Percentiles rank a stretch among this genome's conserved stretches.
phyloP scores from a whole-genome alignment of 2,113 vertebrate species.

The Eulemur macaco region DNA sequence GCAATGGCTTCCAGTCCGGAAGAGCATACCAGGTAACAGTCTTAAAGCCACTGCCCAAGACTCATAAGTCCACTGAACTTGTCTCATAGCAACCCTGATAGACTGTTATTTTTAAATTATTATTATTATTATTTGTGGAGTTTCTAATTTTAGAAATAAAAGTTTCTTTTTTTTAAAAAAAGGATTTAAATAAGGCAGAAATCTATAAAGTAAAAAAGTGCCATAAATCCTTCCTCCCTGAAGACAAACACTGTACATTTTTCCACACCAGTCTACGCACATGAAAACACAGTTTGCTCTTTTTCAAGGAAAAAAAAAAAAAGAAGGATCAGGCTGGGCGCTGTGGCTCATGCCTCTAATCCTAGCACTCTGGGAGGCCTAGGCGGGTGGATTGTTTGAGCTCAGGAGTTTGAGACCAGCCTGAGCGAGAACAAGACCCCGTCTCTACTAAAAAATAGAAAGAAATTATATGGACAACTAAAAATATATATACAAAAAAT shows the following conservation, averaged over 20 bases:
- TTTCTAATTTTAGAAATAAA: slow-evolving; percentile 29
- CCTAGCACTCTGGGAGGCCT: no score
- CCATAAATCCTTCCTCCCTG: background rate
- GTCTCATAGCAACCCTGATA: background rate
- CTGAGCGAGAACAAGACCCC: no score
- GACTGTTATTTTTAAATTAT: background rate
- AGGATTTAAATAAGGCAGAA: background rate
- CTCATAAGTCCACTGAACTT: background rate
- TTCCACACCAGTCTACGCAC: no score
- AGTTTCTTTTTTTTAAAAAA: background rate
- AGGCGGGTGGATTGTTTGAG: no score
- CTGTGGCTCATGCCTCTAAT: no score
- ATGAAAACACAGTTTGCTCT: no score
- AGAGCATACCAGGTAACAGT: background rate
- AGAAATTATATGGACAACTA: no score
- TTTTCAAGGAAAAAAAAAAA: background rate
- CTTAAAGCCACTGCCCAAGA: background rate
- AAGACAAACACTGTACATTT: background rate
- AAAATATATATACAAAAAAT: no score
- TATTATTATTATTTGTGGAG: background rate
- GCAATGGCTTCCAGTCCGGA: background rate
- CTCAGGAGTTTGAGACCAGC: no score
- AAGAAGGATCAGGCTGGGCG: background rate
- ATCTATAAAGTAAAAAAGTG: background rate
- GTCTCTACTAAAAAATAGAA: no score